Evolutionary conservation across 2,888 invertebrate genomes (phyloP), one percentile per base, ranked within the genome.

Genomic region (Luffia ferchaultella): DNA sequence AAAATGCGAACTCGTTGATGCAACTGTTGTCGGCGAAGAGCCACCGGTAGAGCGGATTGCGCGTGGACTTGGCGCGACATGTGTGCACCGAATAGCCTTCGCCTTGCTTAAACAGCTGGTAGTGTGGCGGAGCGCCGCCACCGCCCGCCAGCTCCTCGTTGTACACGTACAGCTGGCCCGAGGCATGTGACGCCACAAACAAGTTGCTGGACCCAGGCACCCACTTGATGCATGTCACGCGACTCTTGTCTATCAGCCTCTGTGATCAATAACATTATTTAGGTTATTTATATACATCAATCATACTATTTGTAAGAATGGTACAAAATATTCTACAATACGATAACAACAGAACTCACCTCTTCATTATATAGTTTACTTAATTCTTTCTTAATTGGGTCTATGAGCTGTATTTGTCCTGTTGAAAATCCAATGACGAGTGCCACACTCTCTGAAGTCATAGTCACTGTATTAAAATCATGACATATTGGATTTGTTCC

Each of bases 401-500:
- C 97, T 70, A 98, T 95, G 59, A 98, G 87, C 78, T 98, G 98
- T 69, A 98, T 95, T 85, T 98, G 98, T 56, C 99, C 99, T 19
- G 97, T 97, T 63, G 97, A 96, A 85, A 99, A 98, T 52, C 99
- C 99, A 65, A 99, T 96, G 62, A 98, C 87, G 58, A 99, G 86
- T 50, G 93, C 92, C 18, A 96, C 93, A 73, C 92, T 92, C 54
- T 96, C 95, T 16, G 88, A 85, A 52, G 91, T 90, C 66, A 93
- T 92, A 49, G 92, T 90, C 58, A 90, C 87, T 48, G 89, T 88
- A 86, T 98, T 98, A 79, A 99, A 98, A 84, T 98, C 97, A 71
- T 99, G 99, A 78, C 98, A 98, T 19, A 98, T 99, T 16, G 98
- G 99, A 83, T 95, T 97, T 49, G 97, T 98, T 67, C 98, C 98